Percentiles rank a stretch among this genome's conserved stretches.
These are phyloP conservation scores for Platycercus adscitus DNA, from an alignment of 2,113 vertebrate genomes.

Conservation along the genomic window DNA sequence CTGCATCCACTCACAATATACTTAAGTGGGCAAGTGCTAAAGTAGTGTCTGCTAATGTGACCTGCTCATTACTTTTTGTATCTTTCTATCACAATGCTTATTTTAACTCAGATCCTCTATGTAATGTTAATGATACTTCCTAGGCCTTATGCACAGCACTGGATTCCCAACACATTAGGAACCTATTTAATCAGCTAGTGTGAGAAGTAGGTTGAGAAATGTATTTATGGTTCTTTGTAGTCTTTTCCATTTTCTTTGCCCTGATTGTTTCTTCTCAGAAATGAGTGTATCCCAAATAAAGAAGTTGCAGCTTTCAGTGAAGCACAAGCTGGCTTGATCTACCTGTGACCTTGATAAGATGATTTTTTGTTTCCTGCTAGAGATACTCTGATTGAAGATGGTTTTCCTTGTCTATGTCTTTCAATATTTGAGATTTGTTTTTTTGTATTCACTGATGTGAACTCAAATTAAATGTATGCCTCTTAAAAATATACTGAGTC, in stretches of 20 bases:
- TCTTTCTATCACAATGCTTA: background rate
- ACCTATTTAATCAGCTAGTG: background rate
- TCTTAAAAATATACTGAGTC: background rate
- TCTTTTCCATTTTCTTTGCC: background rate
- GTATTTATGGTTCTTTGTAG: background rate
- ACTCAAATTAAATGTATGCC: background rate
- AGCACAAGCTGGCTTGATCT: background rate
- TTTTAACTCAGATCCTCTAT: background rate
- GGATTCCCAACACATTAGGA: background rate
- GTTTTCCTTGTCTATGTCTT: background rate
- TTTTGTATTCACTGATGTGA: background rate
- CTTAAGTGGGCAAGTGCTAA: background rate
- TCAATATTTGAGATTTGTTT: background rate
- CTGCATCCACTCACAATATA: background rate
- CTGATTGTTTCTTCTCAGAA: background rate
- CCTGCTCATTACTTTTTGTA: background rate
- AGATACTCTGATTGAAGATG: background rate
- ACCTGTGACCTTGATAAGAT: background rate
- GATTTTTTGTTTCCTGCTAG: background rate
- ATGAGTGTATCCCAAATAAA: background rate
- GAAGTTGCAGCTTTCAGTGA: background rate
- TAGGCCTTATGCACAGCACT: background rate
- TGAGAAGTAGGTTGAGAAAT: slow-evolving; percentile 19
- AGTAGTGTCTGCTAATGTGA: background rate
- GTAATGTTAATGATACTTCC: background rate